Evolutionary conservation across 64 coral and sea anemone genomes (phyloP).

Genomic region (Porites lutea): DNA sequence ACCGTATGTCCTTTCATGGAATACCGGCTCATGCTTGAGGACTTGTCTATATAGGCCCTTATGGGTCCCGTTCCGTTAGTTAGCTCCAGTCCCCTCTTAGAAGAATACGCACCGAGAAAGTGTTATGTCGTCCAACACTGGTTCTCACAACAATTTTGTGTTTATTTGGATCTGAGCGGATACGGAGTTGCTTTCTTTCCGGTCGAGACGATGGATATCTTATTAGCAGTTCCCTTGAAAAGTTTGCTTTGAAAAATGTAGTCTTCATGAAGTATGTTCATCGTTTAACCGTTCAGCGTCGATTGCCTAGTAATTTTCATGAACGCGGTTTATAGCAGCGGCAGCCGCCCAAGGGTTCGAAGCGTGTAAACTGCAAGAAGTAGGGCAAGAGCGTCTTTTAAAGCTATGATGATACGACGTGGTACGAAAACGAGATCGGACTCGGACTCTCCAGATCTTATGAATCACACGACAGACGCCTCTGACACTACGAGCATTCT

Average conservation of each 20-base stretch:
- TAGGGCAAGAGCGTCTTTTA: background rate
- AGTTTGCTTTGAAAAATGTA: slow-evolving; percentile 1
- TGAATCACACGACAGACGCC: slow-evolving; percentile 7
- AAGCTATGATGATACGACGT: slow-evolving; percentile 16
- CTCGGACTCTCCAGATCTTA: slow-evolving; percentile 34
- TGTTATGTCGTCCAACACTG: slow-evolving; percentile 33
- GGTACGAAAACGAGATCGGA: slow-evolving; percentile 19
- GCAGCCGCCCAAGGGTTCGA: background rate
- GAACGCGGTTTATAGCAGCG: background rate
- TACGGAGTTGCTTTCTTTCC: slow-evolving; percentile 43
- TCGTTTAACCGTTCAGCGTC: background rate
- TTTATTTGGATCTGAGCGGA: slow-evolving; percentile 39
- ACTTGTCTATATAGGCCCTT: background rate
- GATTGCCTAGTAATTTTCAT: slow-evolving; percentile 3
- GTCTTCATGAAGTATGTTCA: background rate
- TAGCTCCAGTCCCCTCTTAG: slow-evolving; percentile 25
- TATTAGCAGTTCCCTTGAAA: slow-evolving; percentile 8
- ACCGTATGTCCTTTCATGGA: no score
- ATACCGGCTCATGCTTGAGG: background rate
- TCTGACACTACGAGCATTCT: slow-evolving; percentile 22
- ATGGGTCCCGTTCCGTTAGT: background rate
- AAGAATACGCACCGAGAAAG: background rate
- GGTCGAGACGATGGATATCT: slow-evolving; percentile 31
- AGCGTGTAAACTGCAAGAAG: slow-evolving; percentile 5
- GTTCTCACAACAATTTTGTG: slow-evolving; percentile 17